Conservation (phyloP, 2,113 vertebrate species). For the Stercorarius parasiticus region DNA sequence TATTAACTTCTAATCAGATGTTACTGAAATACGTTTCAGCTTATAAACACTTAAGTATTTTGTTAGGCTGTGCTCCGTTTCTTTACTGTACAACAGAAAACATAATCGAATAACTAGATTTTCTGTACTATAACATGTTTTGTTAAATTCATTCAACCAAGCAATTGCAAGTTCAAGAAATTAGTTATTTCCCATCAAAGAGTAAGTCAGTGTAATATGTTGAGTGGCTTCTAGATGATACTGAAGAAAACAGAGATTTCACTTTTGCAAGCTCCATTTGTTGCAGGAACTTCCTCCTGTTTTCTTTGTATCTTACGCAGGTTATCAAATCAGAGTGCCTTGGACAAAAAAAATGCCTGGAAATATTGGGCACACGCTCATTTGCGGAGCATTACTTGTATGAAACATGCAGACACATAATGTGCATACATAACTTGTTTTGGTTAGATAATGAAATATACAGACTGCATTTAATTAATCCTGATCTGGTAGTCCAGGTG, state of each 20-base stretch:
- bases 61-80: not conserved
- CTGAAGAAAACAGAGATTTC: not conserved
- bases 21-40: slow-evolving; percentile 4
- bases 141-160: not conserved
- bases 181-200: not conserved
- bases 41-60: slow-evolving; percentile 10
- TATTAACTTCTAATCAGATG: slow-evolving; percentile 35
- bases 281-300: not conserved
- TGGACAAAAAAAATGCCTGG: not conserved
- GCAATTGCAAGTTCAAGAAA: not conserved
- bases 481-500: not conserved
- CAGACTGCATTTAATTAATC: not conserved
- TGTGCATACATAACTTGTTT: not conserved
- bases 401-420: not conserved
- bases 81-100: not conserved
- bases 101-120: not conserved
- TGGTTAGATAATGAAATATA: not conserved
- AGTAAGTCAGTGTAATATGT: not conserved
- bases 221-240: not conserved
- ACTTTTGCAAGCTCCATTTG: not conserved
- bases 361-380: not conserved
- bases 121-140: not conserved
- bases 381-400: not conserved
- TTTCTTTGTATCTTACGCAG: not conserved
- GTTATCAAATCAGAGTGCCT: not conserved